Conservation (phyloP, 2,797 vertebrate species). For the Channallabes apus region DNA sequence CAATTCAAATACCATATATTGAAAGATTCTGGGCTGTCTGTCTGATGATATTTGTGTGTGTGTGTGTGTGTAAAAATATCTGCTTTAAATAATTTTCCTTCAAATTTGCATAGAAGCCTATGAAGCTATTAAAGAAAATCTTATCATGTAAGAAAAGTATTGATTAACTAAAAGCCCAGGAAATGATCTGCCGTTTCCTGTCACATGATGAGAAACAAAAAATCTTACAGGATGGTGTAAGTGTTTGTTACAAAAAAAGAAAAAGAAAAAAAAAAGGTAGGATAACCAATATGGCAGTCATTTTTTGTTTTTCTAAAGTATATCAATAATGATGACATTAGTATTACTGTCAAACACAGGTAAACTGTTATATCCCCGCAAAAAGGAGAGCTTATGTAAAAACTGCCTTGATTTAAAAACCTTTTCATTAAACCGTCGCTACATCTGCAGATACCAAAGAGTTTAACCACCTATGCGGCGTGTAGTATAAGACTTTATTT, state of each 20-base stretch:
- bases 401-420: background rate
- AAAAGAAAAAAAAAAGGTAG: background rate
- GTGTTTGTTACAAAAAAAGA: background rate
- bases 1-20: background rate
- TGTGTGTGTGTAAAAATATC: background rate
- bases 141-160: background rate
- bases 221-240: background rate
- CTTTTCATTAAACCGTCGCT: background rate
- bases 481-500: background rate
- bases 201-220: background rate
- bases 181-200: too few relatives aligned
- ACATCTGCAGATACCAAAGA: background rate
- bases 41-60: background rate
- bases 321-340: background rate
- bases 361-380: background rate
- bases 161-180: background rate
- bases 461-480: background rate
- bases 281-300: background rate
- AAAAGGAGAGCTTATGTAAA: background rate
- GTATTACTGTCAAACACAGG: background rate
- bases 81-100: background rate
- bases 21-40: background rate
- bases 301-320: background rate
- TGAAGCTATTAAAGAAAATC: background rate
- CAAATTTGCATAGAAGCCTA: background rate